Evolutionary conservation across 1,140 invertebrate species (phyloP).

Genomic region (Phymorhynchus buccinoides): DNA sequence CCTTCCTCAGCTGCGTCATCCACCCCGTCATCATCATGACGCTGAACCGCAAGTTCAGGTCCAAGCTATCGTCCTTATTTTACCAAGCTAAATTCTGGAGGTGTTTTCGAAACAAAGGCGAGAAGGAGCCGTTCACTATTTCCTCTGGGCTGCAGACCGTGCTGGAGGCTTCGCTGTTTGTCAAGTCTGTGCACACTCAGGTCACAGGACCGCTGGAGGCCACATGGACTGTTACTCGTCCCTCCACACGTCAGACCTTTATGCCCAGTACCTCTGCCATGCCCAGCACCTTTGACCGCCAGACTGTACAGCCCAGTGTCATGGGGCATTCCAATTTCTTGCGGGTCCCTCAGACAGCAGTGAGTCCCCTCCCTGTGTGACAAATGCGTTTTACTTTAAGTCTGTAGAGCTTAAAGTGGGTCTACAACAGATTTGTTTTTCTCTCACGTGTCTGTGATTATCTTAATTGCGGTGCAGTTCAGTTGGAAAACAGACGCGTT

Average conservation of each 20-base stretch:
- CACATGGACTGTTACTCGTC: not conserved
- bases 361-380: not conserved
- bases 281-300: not conserved
- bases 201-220: not conserved
- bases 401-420: no score
- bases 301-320: not conserved
- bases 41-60: constrained; percentile 48
- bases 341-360: not conserved
- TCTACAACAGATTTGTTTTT: no score
- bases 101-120: not conserved
- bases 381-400: no score
- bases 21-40: constrained; percentile 49
- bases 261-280: not conserved
- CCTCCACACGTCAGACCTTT: not conserved
- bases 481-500: no score
- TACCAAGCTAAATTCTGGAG: not conserved
- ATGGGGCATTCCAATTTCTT: not conserved
- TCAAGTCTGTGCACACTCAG: constrained; percentile 43
- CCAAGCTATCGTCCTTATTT: constrained; percentile 2
- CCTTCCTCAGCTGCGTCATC: constrained; percentile 47
- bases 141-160: constrained; percentile 42
- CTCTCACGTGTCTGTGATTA: no score
- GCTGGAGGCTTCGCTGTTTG: constrained; percentile 45
- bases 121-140: constrained; percentile 45
- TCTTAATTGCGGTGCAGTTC: no score